These are phyloP conservation scores for Mastacembelus armatus DNA, from an alignment of 2,797 vertebrate species.

Conservation along the genomic window DNA sequence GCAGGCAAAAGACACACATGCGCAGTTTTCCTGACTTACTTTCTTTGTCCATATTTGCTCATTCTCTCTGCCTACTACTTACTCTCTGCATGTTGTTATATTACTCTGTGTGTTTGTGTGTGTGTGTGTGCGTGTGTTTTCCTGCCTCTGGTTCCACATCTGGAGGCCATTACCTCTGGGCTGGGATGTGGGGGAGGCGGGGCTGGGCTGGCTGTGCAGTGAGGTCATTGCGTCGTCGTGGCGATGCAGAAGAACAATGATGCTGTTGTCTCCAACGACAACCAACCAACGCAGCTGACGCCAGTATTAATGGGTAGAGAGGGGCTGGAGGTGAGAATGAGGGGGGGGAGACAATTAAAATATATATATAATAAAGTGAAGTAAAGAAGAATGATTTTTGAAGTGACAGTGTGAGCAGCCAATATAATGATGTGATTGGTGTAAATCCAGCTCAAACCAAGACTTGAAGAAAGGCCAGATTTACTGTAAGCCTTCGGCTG, in stretches of 20 bases:
- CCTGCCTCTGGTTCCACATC: constrained; percentile 72
- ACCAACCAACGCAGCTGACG: constrained; percentile 46
- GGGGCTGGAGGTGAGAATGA: constrained; percentile 1
- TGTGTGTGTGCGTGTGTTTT: constrained; percentile 33
- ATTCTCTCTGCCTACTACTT: constrained; percentile 40
- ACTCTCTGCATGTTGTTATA: constrained; percentile 57
- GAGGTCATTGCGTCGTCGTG: constrained; percentile 77
- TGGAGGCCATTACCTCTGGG: constrained; percentile 79
- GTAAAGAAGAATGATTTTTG: background rate
- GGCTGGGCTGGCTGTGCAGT: constrained; percentile 68
- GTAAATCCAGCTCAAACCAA: constrained; percentile 44
- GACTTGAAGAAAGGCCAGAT: constrained; percentile 14
- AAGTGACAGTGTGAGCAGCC: constrained; percentile 21
- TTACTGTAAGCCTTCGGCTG: constrained; percentile 6
- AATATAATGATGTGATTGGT: constrained; percentile 30
- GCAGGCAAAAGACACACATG: background rate
- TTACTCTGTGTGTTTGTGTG: constrained; percentile 32
- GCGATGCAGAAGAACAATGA: constrained; percentile 80
- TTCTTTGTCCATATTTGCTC: constrained; percentile 63
- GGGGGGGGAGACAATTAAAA: background rate
- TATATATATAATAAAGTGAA: background rate
- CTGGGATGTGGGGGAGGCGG: constrained; percentile 43
- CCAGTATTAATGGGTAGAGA: constrained; percentile 21
- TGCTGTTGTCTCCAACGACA: constrained; percentile 73
- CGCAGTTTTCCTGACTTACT: constrained; percentile 21